These are phyloP conservation scores for fruit fly (Drosophila melanogaster) DNA, from an alignment of 1,140 invertebrate genomes.

Conservation along the genomic window Release_6_plus_ISO1_MT NT_033779.5:12410001-12410500, in stretches of 20 bases:
- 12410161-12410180: conserved; percentile 25
- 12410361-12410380: too few species aligned
- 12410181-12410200: conserved; percentile 24
- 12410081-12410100: conserved; percentile 55
- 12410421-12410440: conserved; percentile 62
- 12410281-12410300: not conserved
- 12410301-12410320: not conserved
- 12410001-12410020: not conserved
- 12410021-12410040: conserved; percentile 17
- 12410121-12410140: conserved; percentile 78
- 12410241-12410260: not conserved
- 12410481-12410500: conserved; percentile 11
- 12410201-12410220: conserved; percentile 64
- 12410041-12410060: conserved; percentile 30
- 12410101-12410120: conserved; percentile 65
- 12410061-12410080: conserved; percentile 23
- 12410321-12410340: not conserved
- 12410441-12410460: conserved; percentile 72
- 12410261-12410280: conserved; percentile 3
- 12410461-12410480: conserved; percentile 24
- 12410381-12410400: not conserved
- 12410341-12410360: not conserved
- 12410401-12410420: not conserved
- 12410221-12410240: conserved; percentile 32
- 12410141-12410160: conserved; percentile 66